These are phyloP conservation scores for Pyxicephalus adspersus DNA, from an alignment of 2,113 vertebrate genomes.

Conservation along the genomic window DNA sequence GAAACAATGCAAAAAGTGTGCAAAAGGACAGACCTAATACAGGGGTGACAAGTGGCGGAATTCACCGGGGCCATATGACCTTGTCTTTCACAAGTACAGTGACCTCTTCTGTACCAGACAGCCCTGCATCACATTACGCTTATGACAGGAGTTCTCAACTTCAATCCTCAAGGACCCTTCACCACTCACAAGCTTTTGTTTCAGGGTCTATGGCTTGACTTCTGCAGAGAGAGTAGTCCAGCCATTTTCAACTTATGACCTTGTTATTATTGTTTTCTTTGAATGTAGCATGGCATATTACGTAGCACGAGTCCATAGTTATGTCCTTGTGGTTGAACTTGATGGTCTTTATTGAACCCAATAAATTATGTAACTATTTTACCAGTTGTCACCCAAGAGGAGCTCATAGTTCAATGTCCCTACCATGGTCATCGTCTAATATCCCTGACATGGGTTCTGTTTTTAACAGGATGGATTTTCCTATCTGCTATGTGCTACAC, in stretches of 20 bases:
- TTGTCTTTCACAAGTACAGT: conserved; percentile 6
- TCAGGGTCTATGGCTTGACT: not conserved
- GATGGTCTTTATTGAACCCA: no score
- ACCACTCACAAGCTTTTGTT: not conserved
- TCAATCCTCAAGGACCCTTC: not conserved
- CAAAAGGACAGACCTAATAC: not conserved
- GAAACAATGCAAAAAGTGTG: not conserved
- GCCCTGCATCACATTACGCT: not conserved
- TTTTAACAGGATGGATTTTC: no score
- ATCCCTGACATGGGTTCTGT: no score
- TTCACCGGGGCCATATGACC: not conserved
- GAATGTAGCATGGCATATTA: no score
- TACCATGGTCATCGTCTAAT: no score
- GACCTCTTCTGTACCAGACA: not conserved
- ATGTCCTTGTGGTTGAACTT: no score
- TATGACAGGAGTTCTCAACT: not conserved
- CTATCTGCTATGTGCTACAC: no score
- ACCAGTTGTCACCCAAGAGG: no score
- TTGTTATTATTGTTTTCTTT: no score
- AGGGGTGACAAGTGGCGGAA: not conserved
- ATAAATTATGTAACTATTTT: no score
- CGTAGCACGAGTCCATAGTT: no score
- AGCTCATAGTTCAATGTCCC: no score
- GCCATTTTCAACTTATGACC: not conserved
- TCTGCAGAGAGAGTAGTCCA: not conserved